phyloP scores from a whole-genome alignment of 1,140 invertebrate genomes.

The Drosophila arawakana region DNA sequence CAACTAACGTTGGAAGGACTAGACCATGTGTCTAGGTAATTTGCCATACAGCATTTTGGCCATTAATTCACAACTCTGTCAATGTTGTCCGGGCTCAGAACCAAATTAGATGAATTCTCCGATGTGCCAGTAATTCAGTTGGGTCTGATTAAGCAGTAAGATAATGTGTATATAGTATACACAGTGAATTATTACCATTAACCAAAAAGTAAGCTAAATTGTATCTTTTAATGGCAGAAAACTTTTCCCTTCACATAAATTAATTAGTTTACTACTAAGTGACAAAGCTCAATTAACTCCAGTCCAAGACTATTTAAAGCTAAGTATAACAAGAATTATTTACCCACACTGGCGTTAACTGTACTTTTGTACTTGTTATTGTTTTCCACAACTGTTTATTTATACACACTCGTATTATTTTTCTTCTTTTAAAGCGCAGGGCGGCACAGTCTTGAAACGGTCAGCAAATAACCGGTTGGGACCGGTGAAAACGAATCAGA shows the following conservation, averaged over 20 bases:
- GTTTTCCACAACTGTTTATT: conserved; percentile 19
- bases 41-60: conserved; percentile 21
- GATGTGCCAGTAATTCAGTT: not conserved
- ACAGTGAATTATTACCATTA: too few relatives aligned
- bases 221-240: not conserved
- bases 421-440: conserved; percentile 35
- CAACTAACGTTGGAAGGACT: conserved; percentile 6
- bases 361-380: conserved; percentile 10
- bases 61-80: conserved; percentile 23
- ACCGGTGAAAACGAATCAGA: conserved; percentile 38
- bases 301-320: conserved; percentile 22
- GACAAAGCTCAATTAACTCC: conserved; percentile 11
- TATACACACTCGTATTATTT: conserved; percentile 34
- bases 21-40: conserved; percentile 46
- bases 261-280: not conserved
- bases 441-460: conserved; percentile 45
- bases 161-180: not conserved
- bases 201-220: too few relatives aligned
- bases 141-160: conserved; percentile 9
- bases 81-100: conserved; percentile 19
- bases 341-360: not conserved
- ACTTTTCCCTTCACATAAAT: not conserved
- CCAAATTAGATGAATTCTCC: conserved; percentile 29
- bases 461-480: conserved; percentile 60
- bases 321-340: not conserved